Base-by-base conservation (phyloP, 1,140 invertebrate genomes). In the Euura saliciscinereae region DNA sequence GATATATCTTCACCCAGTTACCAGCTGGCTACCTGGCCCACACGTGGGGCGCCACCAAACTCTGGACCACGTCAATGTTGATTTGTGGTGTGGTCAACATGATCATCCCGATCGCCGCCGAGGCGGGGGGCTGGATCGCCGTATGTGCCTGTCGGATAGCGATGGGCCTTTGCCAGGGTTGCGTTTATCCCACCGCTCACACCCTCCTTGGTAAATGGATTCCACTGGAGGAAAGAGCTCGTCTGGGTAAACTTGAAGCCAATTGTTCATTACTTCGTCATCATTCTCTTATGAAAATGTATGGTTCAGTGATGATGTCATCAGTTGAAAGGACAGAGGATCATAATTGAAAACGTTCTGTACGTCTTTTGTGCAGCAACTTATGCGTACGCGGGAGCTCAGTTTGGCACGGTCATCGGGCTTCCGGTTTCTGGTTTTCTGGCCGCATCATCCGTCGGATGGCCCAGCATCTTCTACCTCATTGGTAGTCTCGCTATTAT, bases 181-280 rank as follows among this genome's bases (percentile, higher is more conserved):
- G 94, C 1, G 88, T 94, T 5, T 93, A 94, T 78, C 95, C 96
- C 0, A 90, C 91, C 67, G 88, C 94, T 4, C 95, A 97, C 77
- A 92, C 92, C 0, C 85, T 97, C 2, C 84, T 97, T 74, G 92
- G 94, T 0, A 93, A 93, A 78, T 98, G 96, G 96, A 90, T 91
- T 3, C 93, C 93, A 0, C 83, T 90, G 2, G 84, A 89, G 43
- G 93, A 94, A 78, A 89, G 92, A 71, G 92, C 90, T 45, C 83
- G 82, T 72, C 77, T 90, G 2, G 84, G 87, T 85, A 72, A 66
- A 3, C 43, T 66, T 28, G 28, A 28, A 28, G 28, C 59, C 59
- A 64, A 10, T 28, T 28, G 28, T 28, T 28, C 28, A 28, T 28
- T 28, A 28, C 28, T 28, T 28, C 28, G 28, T 28, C 28, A 28